Evolutionary conservation across 2,797 vertebrate genomes (phyloP), one percentile per base, ranked within the genome.

Genomic region (Pogonophryne albipinna): DNA sequence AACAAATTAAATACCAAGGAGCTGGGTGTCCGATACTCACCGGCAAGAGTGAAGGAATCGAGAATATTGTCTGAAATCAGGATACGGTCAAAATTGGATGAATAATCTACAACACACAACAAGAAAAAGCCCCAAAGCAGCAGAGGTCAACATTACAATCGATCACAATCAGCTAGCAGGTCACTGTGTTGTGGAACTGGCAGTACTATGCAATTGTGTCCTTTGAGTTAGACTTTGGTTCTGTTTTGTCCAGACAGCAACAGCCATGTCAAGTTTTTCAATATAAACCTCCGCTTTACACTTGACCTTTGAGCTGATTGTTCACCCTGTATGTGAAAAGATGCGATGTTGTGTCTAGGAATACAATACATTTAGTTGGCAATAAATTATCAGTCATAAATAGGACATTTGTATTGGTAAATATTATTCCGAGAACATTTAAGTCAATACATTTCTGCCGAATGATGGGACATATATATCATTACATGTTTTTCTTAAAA

Each of bases 121-220:
- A 10, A 59, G 57, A 27, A 53, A 50, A 57, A 9, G 55, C 16
- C 49, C 19, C 9, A 76, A 27, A 56, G 34, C 46, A 41, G 53
- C 34, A 52, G 19, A 44, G 45, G 46, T 59, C 71, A 42, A 46
- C 27, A 1, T 47, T 27, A 60, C 20, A 66, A 68, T 14, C 55
- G 60, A 46, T 38, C 23, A 27, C 50, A 49, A 44, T 63, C 44
- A 76, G 20, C 56, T 10, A 47, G 2, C 47, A 4, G 20, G 34
- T 61, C 62, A 66, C 9, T 17, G 10, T 27, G 62, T 34, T 17
- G 68, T 20, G 45, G 20, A 64, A 44, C 13, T 20, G 15, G 7
- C 16, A 38, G 17, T 47, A 14, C 27, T 17, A 34, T 66, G 15
- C 16, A 27, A 53, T 12, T 8, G n/a, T 13, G 15, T n/a, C 20